Percentiles rank a stretch among this genome's conserved stretches.
phyloP scores from a whole-genome alignment of 2,113 vertebrate species.

The Panthera tigris region DNA sequence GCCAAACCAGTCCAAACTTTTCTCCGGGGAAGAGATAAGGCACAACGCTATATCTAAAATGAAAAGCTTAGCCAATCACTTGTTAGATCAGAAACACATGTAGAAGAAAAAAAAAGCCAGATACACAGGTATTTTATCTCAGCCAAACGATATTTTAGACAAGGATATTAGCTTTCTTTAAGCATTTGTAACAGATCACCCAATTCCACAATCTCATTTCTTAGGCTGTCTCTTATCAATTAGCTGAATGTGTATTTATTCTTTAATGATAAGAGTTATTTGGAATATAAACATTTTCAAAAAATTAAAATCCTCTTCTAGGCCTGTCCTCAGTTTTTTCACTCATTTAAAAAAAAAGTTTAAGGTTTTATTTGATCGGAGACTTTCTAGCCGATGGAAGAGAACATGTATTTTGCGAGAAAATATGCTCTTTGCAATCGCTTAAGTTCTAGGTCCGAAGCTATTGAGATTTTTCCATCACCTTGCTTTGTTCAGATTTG shows the following conservation, averaged over 20 bases:
- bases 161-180: neutral
- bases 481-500: neutral
- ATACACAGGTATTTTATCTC: neutral
- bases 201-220: neutral
- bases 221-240: neutral
- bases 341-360: neutral
- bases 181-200: neutral
- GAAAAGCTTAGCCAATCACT: neutral
- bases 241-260: neutral
- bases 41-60: neutral
- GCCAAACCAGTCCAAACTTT: neutral
- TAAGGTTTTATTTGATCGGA: slow-evolving; percentile 14
- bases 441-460: neutral
- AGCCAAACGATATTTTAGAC: neutral
- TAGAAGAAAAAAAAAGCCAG: neutral
- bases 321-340: neutral
- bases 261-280: neutral
- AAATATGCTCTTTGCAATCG: neutral
- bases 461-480: neutral
- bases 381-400: neutral
- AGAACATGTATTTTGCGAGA: neutral
- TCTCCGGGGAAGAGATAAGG: neutral
- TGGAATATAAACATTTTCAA: neutral
- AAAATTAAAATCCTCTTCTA: neutral
- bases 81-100: neutral